Evolutionary conservation across 2,888 invertebrate species (phyloP).

Genomic region (Hirtodrosophila confusa): DNA sequence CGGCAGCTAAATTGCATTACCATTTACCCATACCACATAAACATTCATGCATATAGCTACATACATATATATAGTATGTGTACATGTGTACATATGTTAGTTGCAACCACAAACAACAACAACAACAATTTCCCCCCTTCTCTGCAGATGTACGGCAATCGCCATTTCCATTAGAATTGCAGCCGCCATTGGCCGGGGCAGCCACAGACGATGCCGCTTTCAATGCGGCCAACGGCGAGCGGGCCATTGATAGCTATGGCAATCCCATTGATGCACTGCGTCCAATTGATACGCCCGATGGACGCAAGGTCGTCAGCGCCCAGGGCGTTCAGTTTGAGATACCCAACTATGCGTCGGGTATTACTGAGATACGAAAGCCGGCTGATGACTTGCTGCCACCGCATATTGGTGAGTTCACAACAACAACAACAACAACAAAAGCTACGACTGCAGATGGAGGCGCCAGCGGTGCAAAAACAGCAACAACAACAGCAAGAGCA

Average conservation of each 20-base stretch:
- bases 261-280: slow-evolving; percentile 81
- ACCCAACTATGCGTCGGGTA: slow-evolving; percentile 84
- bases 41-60: slow-evolving; percentile 1
- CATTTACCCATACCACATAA: slow-evolving; percentile 7
- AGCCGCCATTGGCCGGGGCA: slow-evolving; percentile 77
- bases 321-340: slow-evolving; percentile 83
- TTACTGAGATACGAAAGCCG: slow-evolving; percentile 83
- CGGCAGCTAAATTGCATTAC: slow-evolving; percentile 34
- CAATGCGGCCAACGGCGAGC: slow-evolving; percentile 38
- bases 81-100: slow-evolving; percentile 16
- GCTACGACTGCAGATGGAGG: slow-evolving; percentile 24
- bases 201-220: slow-evolving; percentile 44
- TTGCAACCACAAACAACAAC: slow-evolving; percentile 34
- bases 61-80: background rate
- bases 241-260: slow-evolving; percentile 83
- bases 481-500: slow-evolving; percentile 16
- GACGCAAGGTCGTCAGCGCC: slow-evolving; percentile 81
- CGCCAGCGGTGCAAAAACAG: slow-evolving; percentile 28
- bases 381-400: slow-evolving; percentile 83
- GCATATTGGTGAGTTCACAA: slow-evolving; percentile 83
- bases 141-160: slow-evolving; percentile 83
- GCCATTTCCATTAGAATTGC: slow-evolving; percentile 83
- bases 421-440: slow-evolving; percentile 32
- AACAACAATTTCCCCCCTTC: slow-evolving; percentile 53
- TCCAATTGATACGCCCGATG: slow-evolving; percentile 83